Evolutionary conservation across 92 coral and sea anemone species (phyloP), one percentile per base, ranked within the genome.

Genomic region (Siderastrea siderea): DNA sequence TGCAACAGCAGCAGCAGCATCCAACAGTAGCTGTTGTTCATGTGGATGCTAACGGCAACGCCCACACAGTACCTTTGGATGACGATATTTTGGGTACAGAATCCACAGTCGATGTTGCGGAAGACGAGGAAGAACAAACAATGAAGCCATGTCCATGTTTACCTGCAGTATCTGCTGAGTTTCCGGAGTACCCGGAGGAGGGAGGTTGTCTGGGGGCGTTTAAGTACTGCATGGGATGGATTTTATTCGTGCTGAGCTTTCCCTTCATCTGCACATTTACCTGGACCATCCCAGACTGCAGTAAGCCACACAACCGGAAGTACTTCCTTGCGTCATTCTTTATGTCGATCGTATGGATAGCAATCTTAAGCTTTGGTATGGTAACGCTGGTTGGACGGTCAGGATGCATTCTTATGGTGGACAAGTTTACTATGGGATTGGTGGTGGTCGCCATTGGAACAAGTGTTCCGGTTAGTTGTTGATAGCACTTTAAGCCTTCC

Each of bases 341-440:
- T 3, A 92, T 94, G 91, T 95, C 99, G 7, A 98, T 95, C 87
- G 61, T 95, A 46, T 98, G 99, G 99, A 98, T 98, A 68, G 99
- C 99, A 48, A 91, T 98, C 85, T 92, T 98, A 4, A 98, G 99
- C 89, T 95, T 98, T 83, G 98, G 87, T 49, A 95, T 98, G 99
- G 99, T 98, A 19, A 98, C 99, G 0, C 79, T 98, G 65, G 99
- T 95, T 52, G 99, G 99, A 50, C 93, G 99, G 71, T 95, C 96
- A 12, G 99, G 99, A 12, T 98, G 99, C 70, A 98, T 98, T 85
- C 90, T 98, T 15, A 90, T 92, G 54, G 96, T 98, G 86, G 99
- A 98, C 88, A 98, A 95, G 96, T 98, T 98, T 83, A 98, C 99
- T 64, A 98, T 98, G 99, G 99, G 98, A 19, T 86, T 98, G 71